Percentiles rank a stretch among this genome's conserved stretches.
Conservation (phyloP, 23 tunicate genomes). For the Trididemnum nubilum region DNA sequence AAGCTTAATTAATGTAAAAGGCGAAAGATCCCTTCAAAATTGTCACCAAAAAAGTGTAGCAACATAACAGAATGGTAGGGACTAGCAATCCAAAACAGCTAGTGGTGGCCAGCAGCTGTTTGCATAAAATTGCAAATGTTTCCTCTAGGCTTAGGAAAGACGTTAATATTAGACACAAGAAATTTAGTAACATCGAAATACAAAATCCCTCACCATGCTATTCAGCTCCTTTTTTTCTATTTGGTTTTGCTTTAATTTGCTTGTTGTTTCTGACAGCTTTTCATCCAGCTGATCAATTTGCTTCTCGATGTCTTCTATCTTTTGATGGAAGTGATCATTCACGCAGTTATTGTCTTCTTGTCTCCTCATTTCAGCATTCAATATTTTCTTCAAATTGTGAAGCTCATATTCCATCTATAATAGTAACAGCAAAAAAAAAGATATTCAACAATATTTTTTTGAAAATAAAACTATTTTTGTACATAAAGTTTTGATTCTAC, state of each 20-base stretch:
- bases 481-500: too few species aligned
- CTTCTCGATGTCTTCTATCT: conserved; percentile 51
- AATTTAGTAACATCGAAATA: too few species aligned
- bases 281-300: conserved; percentile 61
- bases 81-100: too few species aligned
- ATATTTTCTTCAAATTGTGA: conserved; percentile 26
- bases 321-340: conserved; percentile 33
- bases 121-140: too few species aligned
- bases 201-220: background rate
- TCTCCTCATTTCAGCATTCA: conserved; percentile 38
- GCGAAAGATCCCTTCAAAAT: too few species aligned
- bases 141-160: too few species aligned
- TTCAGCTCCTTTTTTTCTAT: conserved; percentile 2
- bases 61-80: too few species aligned
- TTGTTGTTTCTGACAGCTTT: conserved; percentile 50
- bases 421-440: background rate
- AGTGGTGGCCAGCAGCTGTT: too few species aligned
- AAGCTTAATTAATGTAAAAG: too few species aligned
- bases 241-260: conserved; percentile 48
- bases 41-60: too few species aligned
- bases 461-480: background rate
- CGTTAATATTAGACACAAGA: too few species aligned
- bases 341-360: conserved; percentile 43
- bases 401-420: conserved; percentile 69
- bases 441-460: background rate